A percentile compares a stretch with the other conserved stretches of the same genome.
Conservation (phyloP, 2,888 invertebrate genomes). For the Hemithea aestivaria region DNA sequence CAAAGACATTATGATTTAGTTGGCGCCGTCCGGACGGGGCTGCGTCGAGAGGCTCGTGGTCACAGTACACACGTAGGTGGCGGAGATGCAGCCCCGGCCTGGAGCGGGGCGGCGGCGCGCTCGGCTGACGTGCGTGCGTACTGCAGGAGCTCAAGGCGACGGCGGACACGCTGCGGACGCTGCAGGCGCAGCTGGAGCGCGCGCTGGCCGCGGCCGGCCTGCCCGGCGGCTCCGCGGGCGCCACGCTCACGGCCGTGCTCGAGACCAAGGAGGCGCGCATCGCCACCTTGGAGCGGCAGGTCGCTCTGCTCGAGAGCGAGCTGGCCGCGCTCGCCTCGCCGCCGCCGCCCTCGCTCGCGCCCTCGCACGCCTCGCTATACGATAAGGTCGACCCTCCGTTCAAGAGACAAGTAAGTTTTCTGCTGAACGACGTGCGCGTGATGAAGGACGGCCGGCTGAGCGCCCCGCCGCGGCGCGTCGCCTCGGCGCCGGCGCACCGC, state of each 20-base stretch:
- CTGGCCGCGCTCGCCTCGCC: constrained; percentile 76
- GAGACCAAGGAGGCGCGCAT: constrained; percentile 93
- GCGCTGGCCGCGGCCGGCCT: constrained; percentile 82
- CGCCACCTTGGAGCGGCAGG: constrained; percentile 91
- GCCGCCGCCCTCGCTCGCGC: constrained; percentile 75
- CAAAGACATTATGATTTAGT: constrained; percentile 50
- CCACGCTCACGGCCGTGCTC: constrained; percentile 88
- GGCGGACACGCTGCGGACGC: constrained; percentile 90
- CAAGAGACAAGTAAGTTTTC: constrained; percentile 92
- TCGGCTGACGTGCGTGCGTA: constrained; percentile 53
- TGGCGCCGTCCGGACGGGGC: constrained; percentile 63
- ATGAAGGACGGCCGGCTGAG: constrained; percentile 83
- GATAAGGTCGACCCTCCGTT: constrained; percentile 82
- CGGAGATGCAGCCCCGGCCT: constrained; percentile 44
- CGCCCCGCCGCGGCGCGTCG: constrained; percentile 50
- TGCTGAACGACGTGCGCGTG: constrained; percentile 88
- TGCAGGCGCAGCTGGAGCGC: constrained; percentile 88
- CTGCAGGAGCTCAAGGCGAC: constrained; percentile 89
- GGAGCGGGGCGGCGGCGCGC: constrained; percentile 44
- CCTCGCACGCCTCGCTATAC: constrained; percentile 79
- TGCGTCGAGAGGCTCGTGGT: constrained; percentile 47
- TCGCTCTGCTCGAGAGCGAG: constrained; percentile 88
- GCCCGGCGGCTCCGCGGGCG: constrained; percentile 77
- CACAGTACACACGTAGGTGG: constrained; percentile 21
- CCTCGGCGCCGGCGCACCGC: constrained; percentile 44